Base-by-base conservation (phyloP, 1,140 invertebrate genomes). In the Calliphora vicina region DNA sequence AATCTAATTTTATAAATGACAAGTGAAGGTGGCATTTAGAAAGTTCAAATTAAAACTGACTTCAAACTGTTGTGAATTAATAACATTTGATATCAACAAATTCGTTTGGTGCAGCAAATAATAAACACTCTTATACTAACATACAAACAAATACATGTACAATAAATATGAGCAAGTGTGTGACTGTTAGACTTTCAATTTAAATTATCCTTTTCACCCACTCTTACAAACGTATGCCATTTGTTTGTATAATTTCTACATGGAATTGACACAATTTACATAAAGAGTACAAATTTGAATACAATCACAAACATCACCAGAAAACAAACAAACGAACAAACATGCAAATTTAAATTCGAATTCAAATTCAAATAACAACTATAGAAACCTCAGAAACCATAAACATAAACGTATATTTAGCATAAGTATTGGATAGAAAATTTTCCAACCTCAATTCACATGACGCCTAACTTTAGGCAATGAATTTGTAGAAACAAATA, bases 341-440 rank as follows among this genome's bases (percentile, higher is more conserved):
- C 50, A 57, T 57, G 50, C 50, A 57, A 57, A 57, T 17, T 57
- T 57, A 6, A 57, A 57, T 57, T 57, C 15, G n/a, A 57, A 67
- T 67, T 20, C 45, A 50, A 50, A 50, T 50, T 50, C 45, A 50
- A 50, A 50, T 50, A 50, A 67, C 61, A 67, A 25, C 61, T 6
- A 67, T 67, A 9, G 61, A 67, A 67, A 67, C 61, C 61, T 67
- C 61, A 67, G 61, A 23, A 67, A 67, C 61, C 61, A 67, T 23
- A 67, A 67, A 67, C 61, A 23, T 67, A 67, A 13, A 50, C 15
- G 12, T 13, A 45, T 13, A 17, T 45, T 12, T 4, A 50, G 12
- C 45, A 50, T 50, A 50, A 3, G 1, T 15, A 50, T n/a, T n/a
- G n/a, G n/a, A n/a, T n/a, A n/a, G n/a, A n/a, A n/a, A n/a, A 50